These are phyloP conservation scores for Gastrophysa polygoni DNA, from an alignment of 2,888 invertebrate species.

Conservation along the genomic window DNA sequence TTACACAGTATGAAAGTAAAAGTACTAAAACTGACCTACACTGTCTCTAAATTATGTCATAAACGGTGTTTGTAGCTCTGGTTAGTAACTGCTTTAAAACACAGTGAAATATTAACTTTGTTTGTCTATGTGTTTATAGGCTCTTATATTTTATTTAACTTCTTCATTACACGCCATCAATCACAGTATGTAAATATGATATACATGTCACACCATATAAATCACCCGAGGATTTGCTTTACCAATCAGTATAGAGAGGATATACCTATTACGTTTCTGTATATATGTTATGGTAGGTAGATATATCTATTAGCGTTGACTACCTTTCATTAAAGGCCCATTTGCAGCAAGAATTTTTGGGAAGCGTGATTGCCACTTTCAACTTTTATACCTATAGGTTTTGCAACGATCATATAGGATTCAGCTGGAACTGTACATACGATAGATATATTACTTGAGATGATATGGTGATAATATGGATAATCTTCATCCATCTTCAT, in stretches of 20 bases:
- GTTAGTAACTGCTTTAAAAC: conserved; percentile 56
- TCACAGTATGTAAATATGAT: conserved; percentile 40
- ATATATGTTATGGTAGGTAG: conserved; percentile 5
- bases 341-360: too few species aligned
- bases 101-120: conserved; percentile 53
- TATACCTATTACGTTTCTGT: too few species aligned
- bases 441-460: too few species aligned
- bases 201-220: conserved; percentile 9
- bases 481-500: too few species aligned
- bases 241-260: background rate
- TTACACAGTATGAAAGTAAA: conserved; percentile 56
- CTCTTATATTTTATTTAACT: conserved; percentile 47
- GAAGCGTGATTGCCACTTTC: too few species aligned
- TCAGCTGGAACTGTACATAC: too few species aligned
- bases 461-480: too few species aligned
- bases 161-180: conserved; percentile 41
- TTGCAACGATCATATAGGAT: too few species aligned
- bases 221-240: background rate
- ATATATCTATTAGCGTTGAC: too few species aligned
- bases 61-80: conserved; percentile 56
- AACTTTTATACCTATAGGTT: too few species aligned
- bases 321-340: too few species aligned
- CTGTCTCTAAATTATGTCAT: conserved; percentile 53
- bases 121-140: conserved; percentile 51
- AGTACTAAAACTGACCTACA: conserved; percentile 57